Evolutionary conservation across 1,140 invertebrate genomes (phyloP), one percentile per base, ranked within the genome.

Genomic region (Bombus breviceps): DNA sequence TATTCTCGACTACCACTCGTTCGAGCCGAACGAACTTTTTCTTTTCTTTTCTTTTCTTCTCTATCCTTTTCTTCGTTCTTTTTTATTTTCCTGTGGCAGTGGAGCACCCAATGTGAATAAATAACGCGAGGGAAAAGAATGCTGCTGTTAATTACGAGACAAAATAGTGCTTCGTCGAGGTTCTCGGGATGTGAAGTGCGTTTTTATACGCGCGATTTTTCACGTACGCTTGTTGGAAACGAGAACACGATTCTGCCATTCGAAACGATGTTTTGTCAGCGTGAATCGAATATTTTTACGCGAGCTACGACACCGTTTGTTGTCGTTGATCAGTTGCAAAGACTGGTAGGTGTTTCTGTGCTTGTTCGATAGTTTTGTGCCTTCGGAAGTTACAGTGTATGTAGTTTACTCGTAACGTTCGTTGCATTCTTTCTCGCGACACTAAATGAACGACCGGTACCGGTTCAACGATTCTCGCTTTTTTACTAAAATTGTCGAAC

Each of bases 81-180:
- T 34, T 34, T 71, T 8, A 15, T 13, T 25, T 13, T 10, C 37
- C 12, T 13, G 69, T 1, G 37, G 25, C 34, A 13, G 2, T n/a
- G 73, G 15, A 47, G 53, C 41, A 73, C 15, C 13, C 34, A 68
- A 62, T 43, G 84, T 69, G 81, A 84, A 89, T 91, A 88, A 88
- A 89, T 88, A 91, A 87, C 75, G 4, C 53, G 81, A 22, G 43
- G 39, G 9, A 25, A 41, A 10, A 41, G 47, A 32, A 62, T 39
- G 25, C 34, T 9, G 39, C 43, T 9, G 39, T 43, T 34, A 18
- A 53, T 64, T 53, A 71, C 53, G 68, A n/a, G 66, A 32, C 25
- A 34, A 53, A 53, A 53, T 53, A 53, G 47, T 5, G 47, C 18
- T 69, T 76, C 22, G 12, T 76, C 25, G 47, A 1, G 47, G 47